A percentile compares a stretch with the other conserved stretches of the same genome.
phyloP scores from a whole-genome alignment of 2,797 vertebrate species.

The Delichon dasypus region DNA sequence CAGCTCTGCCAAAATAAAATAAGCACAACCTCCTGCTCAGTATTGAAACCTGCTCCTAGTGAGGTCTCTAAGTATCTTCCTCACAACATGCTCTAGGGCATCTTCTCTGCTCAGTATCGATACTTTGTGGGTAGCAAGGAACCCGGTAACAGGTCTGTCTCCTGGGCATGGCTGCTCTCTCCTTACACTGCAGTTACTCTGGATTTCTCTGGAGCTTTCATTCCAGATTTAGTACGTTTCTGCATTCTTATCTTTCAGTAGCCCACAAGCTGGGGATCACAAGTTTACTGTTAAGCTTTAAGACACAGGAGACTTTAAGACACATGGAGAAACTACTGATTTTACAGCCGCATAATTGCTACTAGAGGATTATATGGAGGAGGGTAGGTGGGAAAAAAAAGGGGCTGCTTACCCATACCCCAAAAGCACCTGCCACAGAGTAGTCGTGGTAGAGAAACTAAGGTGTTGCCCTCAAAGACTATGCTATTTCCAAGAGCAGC shows the following conservation, averaged over 20 bases:
- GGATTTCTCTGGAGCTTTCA: slow-evolving; percentile 3
- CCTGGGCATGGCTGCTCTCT: slow-evolving; percentile 11
- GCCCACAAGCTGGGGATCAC: background rate
- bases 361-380: slow-evolving; percentile 49
- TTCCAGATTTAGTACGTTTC: background rate
- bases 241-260: slow-evolving; percentile 2
- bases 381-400: slow-evolving; percentile 67
- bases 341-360: slow-evolving; percentile 34
- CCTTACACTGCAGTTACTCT: background rate
- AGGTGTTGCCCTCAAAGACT: slow-evolving; percentile 71
- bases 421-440: slow-evolving; percentile 69
- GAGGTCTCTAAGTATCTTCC: slow-evolving; percentile 7
- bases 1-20: slow-evolving; percentile 57
- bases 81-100: slow-evolving; percentile 21
- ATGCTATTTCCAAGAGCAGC: slow-evolving; percentile 64
- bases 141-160: background rate
- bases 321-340: slow-evolving; percentile 51
- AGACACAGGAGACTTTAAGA: slow-evolving; percentile 35
- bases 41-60: slow-evolving; percentile 36
- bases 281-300: slow-evolving; percentile 31
- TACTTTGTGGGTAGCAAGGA: background rate
- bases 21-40: slow-evolving; percentile 51
- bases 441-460: slow-evolving; percentile 67
- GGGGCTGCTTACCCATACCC: slow-evolving; percentile 69
- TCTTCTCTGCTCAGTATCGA: background rate